Conservation (phyloP, 2,888 invertebrate species). For the Drosophila merina region DNA sequence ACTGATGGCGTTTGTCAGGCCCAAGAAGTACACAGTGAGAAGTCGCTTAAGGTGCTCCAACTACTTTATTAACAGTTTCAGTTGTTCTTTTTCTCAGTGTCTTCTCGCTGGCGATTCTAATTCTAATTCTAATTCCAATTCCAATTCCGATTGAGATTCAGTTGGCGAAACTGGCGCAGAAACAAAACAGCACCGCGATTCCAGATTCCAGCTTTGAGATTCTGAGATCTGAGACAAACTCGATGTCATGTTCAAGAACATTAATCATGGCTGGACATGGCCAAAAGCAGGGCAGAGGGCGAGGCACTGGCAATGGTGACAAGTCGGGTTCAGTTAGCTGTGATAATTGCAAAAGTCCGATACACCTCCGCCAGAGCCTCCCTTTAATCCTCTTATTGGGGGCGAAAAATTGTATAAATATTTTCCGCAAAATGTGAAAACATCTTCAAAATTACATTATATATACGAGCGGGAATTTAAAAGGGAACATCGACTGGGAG, state of each 20-base stretch:
- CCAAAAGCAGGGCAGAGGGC: neutral
- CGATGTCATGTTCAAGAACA: slow-evolving; percentile 31
- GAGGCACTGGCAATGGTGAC: slow-evolving; percentile 6
- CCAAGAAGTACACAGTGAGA: neutral
- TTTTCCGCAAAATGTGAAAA: slow-evolving; percentile 30
- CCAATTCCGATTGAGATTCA: slow-evolving; percentile 16
- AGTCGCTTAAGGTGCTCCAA: too few relatives aligned
- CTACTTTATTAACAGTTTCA: too few relatives aligned
- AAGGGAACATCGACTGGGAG: neutral
- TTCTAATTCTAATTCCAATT: slow-evolving; percentile 7
- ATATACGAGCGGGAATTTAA: slow-evolving; percentile 9
- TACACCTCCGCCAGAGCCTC: neutral
- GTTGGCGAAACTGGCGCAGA: slow-evolving; percentile 14
- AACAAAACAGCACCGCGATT: slow-evolving; percentile 9
- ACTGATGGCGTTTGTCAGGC: neutral
- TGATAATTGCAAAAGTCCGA: slow-evolving; percentile 18
- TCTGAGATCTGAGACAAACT: slow-evolving; percentile 11
- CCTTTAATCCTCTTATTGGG: slow-evolving; percentile 1
- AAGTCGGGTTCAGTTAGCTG: slow-evolving; percentile 22
- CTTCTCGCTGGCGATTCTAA: neutral
- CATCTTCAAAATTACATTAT: slow-evolving; percentile 38
- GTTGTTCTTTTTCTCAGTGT: neutral
- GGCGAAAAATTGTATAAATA: slow-evolving; percentile 26
- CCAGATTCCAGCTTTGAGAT: neutral
- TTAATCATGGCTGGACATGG: slow-evolving; percentile 20